These are phyloP conservation scores for Saccostrea echinata DNA, from an alignment of 1,140 invertebrate genomes.

Conservation along the genomic window DNA sequence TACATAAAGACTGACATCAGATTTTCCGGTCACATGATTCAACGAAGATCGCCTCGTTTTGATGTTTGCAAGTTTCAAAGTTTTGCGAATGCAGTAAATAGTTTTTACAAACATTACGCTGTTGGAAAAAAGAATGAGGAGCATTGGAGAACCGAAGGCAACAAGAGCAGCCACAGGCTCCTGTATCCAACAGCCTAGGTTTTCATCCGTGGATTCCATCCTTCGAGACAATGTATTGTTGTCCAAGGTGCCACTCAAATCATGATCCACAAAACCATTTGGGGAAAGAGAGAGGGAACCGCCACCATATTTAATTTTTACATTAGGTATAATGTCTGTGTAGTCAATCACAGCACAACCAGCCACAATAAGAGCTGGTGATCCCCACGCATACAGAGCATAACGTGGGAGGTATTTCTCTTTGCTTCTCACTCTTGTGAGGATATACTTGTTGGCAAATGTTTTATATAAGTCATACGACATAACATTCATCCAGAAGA, in stretches of 20 bases:
- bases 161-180: constrained; percentile 74
- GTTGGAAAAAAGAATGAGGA: constrained; percentile 77
- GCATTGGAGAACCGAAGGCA: constrained; percentile 78
- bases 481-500: constrained; percentile 85
- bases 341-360: constrained; percentile 81
- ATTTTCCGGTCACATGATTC: constrained; percentile 68
- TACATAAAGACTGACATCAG: constrained; percentile 83
- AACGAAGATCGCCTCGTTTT: constrained; percentile 67
- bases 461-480: constrained; percentile 85
- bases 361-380: constrained; percentile 81
- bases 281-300: background rate
- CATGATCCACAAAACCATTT: background rate
- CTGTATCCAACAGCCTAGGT: constrained; percentile 81
- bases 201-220: constrained; percentile 32
- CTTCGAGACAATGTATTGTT: background rate
- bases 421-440: constrained; percentile 63
- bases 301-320: constrained; percentile 70
- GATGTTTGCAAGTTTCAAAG: constrained; percentile 65
- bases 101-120: constrained; percentile 76
- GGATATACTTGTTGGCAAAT: constrained; percentile 77
- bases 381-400: constrained; percentile 82
- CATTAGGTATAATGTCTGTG: constrained; percentile 67
- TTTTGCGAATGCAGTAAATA: constrained; percentile 81
- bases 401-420: constrained; percentile 81
- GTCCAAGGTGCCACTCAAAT: background rate